A percentile compares a stretch with the other conserved stretches of the same genome.
These are phyloP conservation scores for Cyclargus thomasi DNA, from an alignment of 1,140 invertebrate genomes.

Conservation along the genomic window DNA sequence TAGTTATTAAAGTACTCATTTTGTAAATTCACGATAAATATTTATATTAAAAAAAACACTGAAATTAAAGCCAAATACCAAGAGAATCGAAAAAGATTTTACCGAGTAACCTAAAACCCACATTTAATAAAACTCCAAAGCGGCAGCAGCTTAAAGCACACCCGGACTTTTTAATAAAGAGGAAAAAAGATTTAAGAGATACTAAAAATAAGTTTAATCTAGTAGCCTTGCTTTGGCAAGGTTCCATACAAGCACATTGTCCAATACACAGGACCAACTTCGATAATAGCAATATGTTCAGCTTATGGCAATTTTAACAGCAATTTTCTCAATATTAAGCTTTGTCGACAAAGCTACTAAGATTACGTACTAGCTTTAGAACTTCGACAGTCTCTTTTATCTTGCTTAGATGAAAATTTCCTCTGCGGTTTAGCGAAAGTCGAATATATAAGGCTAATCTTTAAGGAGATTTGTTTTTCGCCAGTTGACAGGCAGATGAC, in stretches of 20 bases:
- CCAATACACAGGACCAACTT: slow-evolving; percentile 18
- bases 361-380: neutral
- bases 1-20: too few species aligned
- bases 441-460: too few species aligned
- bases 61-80: too few species aligned
- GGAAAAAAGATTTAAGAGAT: slow-evolving; percentile 8
- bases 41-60: too few species aligned
- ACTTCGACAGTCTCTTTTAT: neutral
- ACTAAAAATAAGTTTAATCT: slow-evolving; percentile 5
- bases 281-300: slow-evolving; percentile 1
- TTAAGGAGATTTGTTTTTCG: too few species aligned
- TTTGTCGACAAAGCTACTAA: neutral
- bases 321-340: neutral
- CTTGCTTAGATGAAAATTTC: neutral
- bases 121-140: neutral
- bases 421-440: neutral
- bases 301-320: neutral
- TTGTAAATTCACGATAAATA: too few species aligned
- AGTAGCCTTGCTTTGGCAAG: slow-evolving; percentile 26
- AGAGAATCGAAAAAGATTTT: too few species aligned
- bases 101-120: neutral
- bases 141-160: neutral
- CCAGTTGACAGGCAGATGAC: too few species aligned
- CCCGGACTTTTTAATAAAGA: slow-evolving; percentile 11
- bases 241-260: slow-evolving; percentile 30